Conservation (phyloP, 2,113 vertebrate species). For the Syngnathus scovelli region DNA sequence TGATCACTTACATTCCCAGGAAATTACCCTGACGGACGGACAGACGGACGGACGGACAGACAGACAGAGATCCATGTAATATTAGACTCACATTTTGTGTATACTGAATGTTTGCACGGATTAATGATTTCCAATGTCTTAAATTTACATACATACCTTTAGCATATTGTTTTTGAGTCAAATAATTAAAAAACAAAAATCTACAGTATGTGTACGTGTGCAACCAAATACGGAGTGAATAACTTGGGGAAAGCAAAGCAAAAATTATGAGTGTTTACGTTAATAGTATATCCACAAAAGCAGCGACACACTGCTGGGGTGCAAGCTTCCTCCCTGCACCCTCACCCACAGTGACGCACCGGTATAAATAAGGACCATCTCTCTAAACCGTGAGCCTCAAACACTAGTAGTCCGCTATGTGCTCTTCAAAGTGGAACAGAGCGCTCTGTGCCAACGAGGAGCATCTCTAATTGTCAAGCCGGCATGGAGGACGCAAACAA, state of each 20-base stretch:
- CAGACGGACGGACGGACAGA: too few relatives aligned
- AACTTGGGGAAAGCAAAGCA: neutral
- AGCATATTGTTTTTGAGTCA: too few relatives aligned
- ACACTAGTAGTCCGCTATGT: slow-evolving; percentile 39
- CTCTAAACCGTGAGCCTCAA: slow-evolving; percentile 42
- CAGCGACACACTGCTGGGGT: slow-evolving; percentile 1
- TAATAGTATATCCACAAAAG: neutral
- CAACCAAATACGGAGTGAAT: neutral
- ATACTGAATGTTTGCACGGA: too few relatives aligned
- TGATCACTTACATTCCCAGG: too few relatives aligned
- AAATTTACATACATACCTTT: too few relatives aligned
- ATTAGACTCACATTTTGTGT: too few relatives aligned
- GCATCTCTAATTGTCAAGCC: neutral
- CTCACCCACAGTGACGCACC: slow-evolving; percentile 66
- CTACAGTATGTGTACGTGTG: too few relatives aligned
- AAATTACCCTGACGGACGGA: too few relatives aligned
- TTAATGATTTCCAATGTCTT: too few relatives aligned
- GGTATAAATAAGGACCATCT: slow-evolving; percentile 63
- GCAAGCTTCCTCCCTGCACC: slow-evolving; percentile 26
- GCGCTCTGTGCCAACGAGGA: slow-evolving; percentile 19
- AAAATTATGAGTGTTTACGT: neutral
- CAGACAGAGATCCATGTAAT: too few relatives aligned
- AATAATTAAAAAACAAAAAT: too few relatives aligned
- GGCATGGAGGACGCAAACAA: slow-evolving; percentile 75
- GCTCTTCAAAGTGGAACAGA: slow-evolving; percentile 10